A percentile compares a stretch with the other conserved stretches of the same genome.
These are phyloP conservation scores for Gastracanthus pulcherrimus DNA, from an alignment of 2,888 invertebrate genomes.

Conservation along the genomic window DNA sequence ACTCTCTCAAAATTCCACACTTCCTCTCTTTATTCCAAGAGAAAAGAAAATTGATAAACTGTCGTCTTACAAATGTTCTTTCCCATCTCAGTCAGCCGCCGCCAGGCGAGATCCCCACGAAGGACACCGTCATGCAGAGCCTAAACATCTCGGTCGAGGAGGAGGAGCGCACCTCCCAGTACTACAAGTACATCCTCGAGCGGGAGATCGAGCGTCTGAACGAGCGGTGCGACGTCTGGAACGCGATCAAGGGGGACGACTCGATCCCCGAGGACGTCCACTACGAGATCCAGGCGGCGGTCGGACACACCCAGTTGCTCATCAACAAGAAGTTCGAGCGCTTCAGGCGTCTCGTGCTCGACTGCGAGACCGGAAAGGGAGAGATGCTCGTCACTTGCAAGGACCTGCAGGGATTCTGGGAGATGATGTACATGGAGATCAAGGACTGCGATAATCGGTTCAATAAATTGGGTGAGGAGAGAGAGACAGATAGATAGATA, in stretches of 20 bases:
- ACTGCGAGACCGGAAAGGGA: slow-evolving; percentile 77
- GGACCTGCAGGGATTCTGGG: slow-evolving; percentile 94
- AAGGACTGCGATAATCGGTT: slow-evolving; percentile 70
- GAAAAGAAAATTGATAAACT: too few relatives aligned
- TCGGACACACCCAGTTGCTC: slow-evolving; percentile 89
- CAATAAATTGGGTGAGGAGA: slow-evolving; percentile 63
- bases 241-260: slow-evolving; percentile 75
- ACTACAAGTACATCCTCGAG: slow-evolving; percentile 77
- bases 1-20: too few relatives aligned
- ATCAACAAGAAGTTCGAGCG: slow-evolving; percentile 88
- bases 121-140: slow-evolving; percentile 69
- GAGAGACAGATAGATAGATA: too few relatives aligned
- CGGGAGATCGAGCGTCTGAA: slow-evolving; percentile 80
- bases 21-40: too few relatives aligned
- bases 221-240: slow-evolving; percentile 80
- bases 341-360: slow-evolving; percentile 80
- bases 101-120: slow-evolving; percentile 66
- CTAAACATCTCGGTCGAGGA: slow-evolving; percentile 70
- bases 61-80: too few relatives aligned
- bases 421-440: slow-evolving; percentile 88
- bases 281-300: slow-evolving; percentile 83
- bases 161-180: slow-evolving; percentile 72
- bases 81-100: slow-evolving; percentile 45
- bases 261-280: slow-evolving; percentile 78
- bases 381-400: slow-evolving; percentile 81